Percentiles rank a stretch among this genome's conserved stretches.
phyloP scores from a whole-genome alignment of 2,888 invertebrate species.

The Diarsia mendica region DNA sequence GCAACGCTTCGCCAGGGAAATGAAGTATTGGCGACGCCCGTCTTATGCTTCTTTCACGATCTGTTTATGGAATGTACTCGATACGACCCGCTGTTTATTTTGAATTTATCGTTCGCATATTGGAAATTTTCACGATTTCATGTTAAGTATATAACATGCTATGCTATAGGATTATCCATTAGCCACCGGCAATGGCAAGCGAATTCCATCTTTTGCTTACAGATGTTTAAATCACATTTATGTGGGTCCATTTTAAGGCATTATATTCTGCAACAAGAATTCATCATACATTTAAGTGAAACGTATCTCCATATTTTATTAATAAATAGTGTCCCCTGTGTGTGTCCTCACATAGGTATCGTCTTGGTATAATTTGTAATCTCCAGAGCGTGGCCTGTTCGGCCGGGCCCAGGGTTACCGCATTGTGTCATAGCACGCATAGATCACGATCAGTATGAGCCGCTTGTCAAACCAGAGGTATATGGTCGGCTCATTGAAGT shows the following conservation, averaged over 20 bases:
- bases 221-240: slow-evolving; percentile 1
- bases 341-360: slow-evolving; percentile 5
- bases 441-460: slow-evolving; percentile 83
- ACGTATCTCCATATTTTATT: slow-evolving; percentile 17
- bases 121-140: slow-evolving; percentile 68
- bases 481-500: slow-evolving; percentile 80
- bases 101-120: slow-evolving; percentile 76
- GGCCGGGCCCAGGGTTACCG: slow-evolving; percentile 73
- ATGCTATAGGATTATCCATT: slow-evolving; percentile 1
- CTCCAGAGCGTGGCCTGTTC: slow-evolving; percentile 73
- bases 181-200: background rate
- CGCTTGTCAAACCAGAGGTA: slow-evolving; percentile 80
- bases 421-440: slow-evolving; percentile 75
- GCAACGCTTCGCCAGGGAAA: slow-evolving; percentile 83
- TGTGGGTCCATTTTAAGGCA: background rate
- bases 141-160: slow-evolving; percentile 25
- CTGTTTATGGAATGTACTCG: slow-evolving; percentile 85
- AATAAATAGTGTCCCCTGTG: slow-evolving; percentile 6
- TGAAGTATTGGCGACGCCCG: slow-evolving; percentile 86
- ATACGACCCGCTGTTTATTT: slow-evolving; percentile 79
- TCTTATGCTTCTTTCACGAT: slow-evolving; percentile 83
- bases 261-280: slow-evolving; percentile 14
- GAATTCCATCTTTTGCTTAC: background rate
- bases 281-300: background rate
- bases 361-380: slow-evolving; percentile 71